Evolutionary conservation across 2,888 invertebrate genomes (phyloP).

Genomic region (Meteorus cinctellus): DNA sequence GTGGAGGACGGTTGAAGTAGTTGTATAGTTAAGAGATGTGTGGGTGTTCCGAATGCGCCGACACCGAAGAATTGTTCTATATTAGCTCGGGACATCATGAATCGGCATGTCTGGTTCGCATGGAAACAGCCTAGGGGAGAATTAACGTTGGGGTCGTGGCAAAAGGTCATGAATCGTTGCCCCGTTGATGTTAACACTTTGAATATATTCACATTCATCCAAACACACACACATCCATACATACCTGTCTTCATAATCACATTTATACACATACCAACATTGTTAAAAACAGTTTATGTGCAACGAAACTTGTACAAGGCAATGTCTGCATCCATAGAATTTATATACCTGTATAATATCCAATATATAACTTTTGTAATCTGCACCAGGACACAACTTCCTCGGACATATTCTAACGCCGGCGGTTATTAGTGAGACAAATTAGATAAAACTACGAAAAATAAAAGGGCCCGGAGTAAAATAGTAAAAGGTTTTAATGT

Average conservation of each 20-base stretch:
- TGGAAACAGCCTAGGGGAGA: slow-evolving; percentile 26
- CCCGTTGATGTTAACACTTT: neutral
- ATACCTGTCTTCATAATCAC: neutral
- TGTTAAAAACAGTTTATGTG: neutral
- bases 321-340: neutral
- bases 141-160: slow-evolving; percentile 26
- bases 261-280: neutral
- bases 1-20: slow-evolving; percentile 3
- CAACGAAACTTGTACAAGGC: neutral
- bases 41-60: neutral
- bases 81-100: slow-evolving; percentile 31
- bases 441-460: neutral
- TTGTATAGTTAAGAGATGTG: slow-evolving; percentile 13
- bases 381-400: neutral
- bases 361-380: neutral
- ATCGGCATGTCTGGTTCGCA: slow-evolving; percentile 27
- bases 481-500: neutral
- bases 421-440: no score
- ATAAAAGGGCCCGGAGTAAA: neutral
- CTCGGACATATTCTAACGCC: neutral
- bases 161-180: slow-evolving; percentile 23
- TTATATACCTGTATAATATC: neutral
- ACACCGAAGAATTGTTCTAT: slow-evolving; percentile 2
- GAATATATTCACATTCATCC: neutral
- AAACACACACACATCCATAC: neutral